Evolutionary conservation across 2,888 invertebrate genomes (phyloP).

Genomic region (Orthonevra nobilis): DNA sequence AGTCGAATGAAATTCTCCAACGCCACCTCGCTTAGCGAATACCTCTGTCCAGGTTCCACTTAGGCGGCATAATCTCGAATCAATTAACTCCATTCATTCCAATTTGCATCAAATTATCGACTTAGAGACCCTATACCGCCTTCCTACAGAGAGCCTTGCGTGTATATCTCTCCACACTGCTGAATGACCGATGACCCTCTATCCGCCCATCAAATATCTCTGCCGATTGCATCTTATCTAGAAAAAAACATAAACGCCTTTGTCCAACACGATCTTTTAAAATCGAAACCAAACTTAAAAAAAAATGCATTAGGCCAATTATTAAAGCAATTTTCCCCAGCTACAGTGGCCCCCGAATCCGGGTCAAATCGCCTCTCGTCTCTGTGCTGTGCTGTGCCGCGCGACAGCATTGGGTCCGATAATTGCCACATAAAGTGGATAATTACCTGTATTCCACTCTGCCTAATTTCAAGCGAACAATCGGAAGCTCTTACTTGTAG

Average conservation of each 20-base stretch:
- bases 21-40: not conserved
- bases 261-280: slow-evolving; percentile 39
- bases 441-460: slow-evolving; percentile 43
- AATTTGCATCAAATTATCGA: slow-evolving; percentile 67
- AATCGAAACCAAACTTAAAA: too few species aligned
- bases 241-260: slow-evolving; percentile 12
- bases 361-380: slow-evolving; percentile 47
- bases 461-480: slow-evolving; percentile 34
- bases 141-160: slow-evolving; percentile 8
- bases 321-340: slow-evolving; percentile 41
- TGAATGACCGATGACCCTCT: slow-evolving; percentile 47
- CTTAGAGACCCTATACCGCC: slow-evolving; percentile 18
- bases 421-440: slow-evolving; percentile 63
- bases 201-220: slow-evolving; percentile 15
- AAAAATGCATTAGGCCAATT: slow-evolving; percentile 43
- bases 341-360: slow-evolving; percentile 39
- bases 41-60: slow-evolving; percentile 13
- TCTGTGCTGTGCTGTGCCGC: too few species aligned
- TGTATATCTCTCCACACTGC: not conserved
- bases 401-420: slow-evolving; percentile 45
- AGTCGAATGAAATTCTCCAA: slow-evolving; percentile 18
- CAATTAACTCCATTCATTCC: slow-evolving; percentile 56
- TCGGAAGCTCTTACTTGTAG: slow-evolving; percentile 43
- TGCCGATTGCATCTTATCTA: too few species aligned
- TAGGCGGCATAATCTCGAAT: slow-evolving; percentile 48